Conservation (phyloP, 2,797 vertebrate species). For the Apodemus agrarius region DNA sequence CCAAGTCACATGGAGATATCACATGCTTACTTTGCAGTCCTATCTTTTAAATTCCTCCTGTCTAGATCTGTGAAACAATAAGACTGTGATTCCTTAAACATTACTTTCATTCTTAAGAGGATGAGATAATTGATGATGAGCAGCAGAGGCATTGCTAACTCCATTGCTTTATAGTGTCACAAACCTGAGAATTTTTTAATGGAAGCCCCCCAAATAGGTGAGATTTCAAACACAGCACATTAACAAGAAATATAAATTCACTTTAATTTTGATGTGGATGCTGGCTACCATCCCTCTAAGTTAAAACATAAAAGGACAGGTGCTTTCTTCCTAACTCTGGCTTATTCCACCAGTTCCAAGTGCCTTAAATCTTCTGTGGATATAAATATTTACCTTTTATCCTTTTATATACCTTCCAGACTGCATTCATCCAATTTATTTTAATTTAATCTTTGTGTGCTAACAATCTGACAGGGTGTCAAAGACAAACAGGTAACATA, state of each 20-base stretch:
- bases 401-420: background rate
- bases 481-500: slow-evolving; percentile 34
- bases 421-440: slow-evolving; percentile 42
- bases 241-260: slow-evolving; percentile 48
- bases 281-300: background rate
- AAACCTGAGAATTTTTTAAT: background rate
- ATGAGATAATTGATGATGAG: background rate
- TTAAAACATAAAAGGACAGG: background rate
- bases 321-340: background rate
- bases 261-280: background rate
- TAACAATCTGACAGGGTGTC: slow-evolving; percentile 34
- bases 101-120: background rate
- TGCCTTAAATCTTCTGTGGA: background rate
- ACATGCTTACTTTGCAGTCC: background rate
- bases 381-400: slow-evolving; percentile 28
- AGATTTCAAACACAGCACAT: background rate
- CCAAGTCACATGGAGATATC: background rate
- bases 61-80: background rate
- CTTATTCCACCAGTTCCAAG: background rate
- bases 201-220: background rate
- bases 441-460: slow-evolving; percentile 29
- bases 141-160: background rate
- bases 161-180: background rate
- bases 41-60: background rate
- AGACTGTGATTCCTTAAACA: background rate